Evolutionary conservation across 2,888 invertebrate genomes (phyloP), one percentile per base, ranked within the genome.

Genomic region (Chydorus sphaericus): DNA sequence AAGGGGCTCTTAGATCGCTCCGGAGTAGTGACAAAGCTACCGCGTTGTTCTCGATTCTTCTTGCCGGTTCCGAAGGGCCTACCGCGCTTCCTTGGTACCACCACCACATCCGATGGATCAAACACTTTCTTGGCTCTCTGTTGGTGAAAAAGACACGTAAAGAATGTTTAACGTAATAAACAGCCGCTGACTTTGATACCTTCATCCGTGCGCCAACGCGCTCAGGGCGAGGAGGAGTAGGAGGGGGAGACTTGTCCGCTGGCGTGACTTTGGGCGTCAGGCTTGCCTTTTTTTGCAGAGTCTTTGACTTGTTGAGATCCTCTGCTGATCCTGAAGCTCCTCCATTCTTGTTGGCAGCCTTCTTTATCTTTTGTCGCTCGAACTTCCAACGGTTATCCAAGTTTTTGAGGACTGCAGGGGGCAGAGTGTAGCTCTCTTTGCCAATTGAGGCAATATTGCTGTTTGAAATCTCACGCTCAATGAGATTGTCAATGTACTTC

Each of bases 71-170:
- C 80, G 3, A 78, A 72, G 11, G 81, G 80, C 50, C 82, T 74
- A 1, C 83, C 83, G 58, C 83, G 72, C 69, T 82, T 82, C 65
- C 80, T 78, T 62, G 76, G 77, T 10, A 86, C 85, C 36, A 84
- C 71, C 69, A 85, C 83, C 62, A 82, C 83, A 64, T 87, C 86
- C 0, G 87, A 87, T 3, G 88, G 88, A 70, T 88, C 87, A 66
- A 87, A 88, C 0, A 88, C 86, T 67, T 83, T 83, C 66, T 85
- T 86, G 0, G 85, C 86, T 74, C 85, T 80, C 79, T 78, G 64
- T 56, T 66, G 66, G n/a, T 44, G 48, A 58, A 55, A 48, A 56
- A 36, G 49, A 14, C n/a, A n/a, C n/a, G n/a, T n/a, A n/a, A n/a
- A 16, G 20, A 20, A 31, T 16, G 29, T 28, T 14, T 16, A 7